Evolutionary conservation across 2,888 invertebrate species (phyloP).

Genomic region (Diplolepis rosae): DNA sequence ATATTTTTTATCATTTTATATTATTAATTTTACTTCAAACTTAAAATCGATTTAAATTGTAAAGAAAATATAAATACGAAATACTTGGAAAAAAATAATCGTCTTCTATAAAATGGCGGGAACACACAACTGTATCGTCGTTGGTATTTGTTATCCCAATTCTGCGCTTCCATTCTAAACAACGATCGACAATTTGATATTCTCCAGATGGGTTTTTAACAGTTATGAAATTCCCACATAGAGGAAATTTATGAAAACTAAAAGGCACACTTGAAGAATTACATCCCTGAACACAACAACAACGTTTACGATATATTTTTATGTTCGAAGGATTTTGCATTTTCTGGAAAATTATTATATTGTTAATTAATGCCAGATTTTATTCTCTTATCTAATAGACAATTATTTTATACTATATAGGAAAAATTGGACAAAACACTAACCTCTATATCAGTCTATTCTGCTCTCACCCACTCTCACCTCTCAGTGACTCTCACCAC

Average conservation of each 20-base stretch:
- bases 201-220: background rate
- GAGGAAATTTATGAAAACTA: slow-evolving; percentile 5
- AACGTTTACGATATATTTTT: background rate
- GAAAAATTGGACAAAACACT: no score
- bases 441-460: no score
- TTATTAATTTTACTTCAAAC: no score
- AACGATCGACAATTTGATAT: background rate
- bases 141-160: background rate
- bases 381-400: no score
- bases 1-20: no score
- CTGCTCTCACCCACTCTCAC: no score
- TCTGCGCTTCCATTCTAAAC: background rate
- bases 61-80: background rate
- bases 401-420: no score
- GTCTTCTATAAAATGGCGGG: background rate
- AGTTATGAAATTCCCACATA: background rate
- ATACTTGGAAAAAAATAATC: slow-evolving; percentile 9
- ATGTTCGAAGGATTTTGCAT: background rate
- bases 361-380: background rate
- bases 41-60: no score
- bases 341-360: background rate
- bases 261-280: background rate
- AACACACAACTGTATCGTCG: slow-evolving; percentile 2
- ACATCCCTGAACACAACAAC: background rate
- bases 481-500: no score